Evolutionary conservation across 2,888 invertebrate genomes (phyloP), one percentile per base, ranked within the genome.

Genomic region (Caenorhabditis doughertyi): DNA sequence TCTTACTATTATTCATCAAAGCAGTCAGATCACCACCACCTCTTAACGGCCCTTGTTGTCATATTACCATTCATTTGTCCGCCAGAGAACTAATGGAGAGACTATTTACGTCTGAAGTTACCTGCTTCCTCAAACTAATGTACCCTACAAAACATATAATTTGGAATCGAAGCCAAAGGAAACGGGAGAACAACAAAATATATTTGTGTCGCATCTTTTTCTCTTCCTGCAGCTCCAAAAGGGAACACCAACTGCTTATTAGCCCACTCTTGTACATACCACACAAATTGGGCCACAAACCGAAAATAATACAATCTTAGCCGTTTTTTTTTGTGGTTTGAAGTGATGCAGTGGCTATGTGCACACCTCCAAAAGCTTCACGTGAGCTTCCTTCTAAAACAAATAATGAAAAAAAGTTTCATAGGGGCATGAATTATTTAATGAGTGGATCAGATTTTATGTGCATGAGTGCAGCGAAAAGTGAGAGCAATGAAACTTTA

Each of bases 261-360:
- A 65, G 73, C 73, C 47, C 73, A 74, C 39, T 74, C 60, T 60
- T 73, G 73, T 74, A 44, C 64, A 72, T n/a, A n/a, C n/a, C n/a
- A n/a, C 23, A 9, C 39, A 42, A 25, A 42, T 35, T 23, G 60
- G 39, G 44, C n/a, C n/a, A 16, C 8, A 58, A 58, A 58, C 32
- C 39, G 18, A 27, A 44, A 42, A 62, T 44, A 44, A 42, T 62
- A 62, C 62, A 25, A 62, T 62, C 25, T 42, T n/a, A n/a, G n/a
- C n/a, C 5, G 16, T n/a, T 8, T 44, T 62, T 44, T 16, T 35
- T 16, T 1, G 35, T 56, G 11, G 39, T 35, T 35, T 11, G 3
- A 16, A n/a, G 39, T 9, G 16, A 13, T 39, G 32, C 4, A 32
- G 4, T 32, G 32, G 4, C 16, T n/a, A 9, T 29, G 3, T 7